phyloP scores from a whole-genome alignment of 2,888 invertebrate species.

The Tinea semifulvella region DNA sequence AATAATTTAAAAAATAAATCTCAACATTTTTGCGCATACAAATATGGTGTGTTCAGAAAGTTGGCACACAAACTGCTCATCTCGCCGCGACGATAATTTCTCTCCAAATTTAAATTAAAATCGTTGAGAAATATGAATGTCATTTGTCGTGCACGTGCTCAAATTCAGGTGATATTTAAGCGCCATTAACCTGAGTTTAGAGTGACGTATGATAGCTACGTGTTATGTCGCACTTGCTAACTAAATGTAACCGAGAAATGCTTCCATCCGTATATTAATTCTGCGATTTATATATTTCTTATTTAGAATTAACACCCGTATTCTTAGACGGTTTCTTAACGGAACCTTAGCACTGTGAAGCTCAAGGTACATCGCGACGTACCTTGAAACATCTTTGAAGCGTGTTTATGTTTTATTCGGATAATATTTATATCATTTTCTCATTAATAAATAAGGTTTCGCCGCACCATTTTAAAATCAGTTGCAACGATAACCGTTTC shows the following conservation, averaged over 20 bases:
- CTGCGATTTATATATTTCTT: too few relatives aligned
- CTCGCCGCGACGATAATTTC: constrained; percentile 12
- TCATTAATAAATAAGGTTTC: too few relatives aligned
- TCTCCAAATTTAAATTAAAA: constrained; percentile 36
- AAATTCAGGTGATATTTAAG: constrained; percentile 42
- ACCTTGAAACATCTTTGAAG: too few relatives aligned
- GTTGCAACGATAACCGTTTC: too few relatives aligned
- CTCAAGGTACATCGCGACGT: too few relatives aligned
- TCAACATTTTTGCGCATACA: constrained; percentile 1
- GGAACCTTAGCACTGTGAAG: too few relatives aligned
- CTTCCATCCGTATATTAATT: too few relatives aligned
- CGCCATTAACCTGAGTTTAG: constrained; percentile 25
- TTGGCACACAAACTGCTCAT: constrained; percentile 10
- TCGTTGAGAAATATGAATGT: constrained; percentile 37
- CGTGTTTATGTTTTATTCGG: too few relatives aligned
- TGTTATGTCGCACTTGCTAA: neutral
- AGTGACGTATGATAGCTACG: constrained; percentile 1
- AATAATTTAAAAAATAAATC: constrained; percentile 4
- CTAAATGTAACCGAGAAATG: neutral
- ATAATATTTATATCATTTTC: too few relatives aligned
- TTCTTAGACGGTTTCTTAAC: too few relatives aligned
- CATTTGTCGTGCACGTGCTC: constrained; percentile 42
- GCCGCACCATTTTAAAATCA: too few relatives aligned
- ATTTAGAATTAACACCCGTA: too few relatives aligned
- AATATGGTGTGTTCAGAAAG: constrained; percentile 9